These are phyloP conservation scores for Caenorhabditis sp. DNA, from an alignment of 2,888 invertebrate genomes.

Conservation along the genomic window DNA sequence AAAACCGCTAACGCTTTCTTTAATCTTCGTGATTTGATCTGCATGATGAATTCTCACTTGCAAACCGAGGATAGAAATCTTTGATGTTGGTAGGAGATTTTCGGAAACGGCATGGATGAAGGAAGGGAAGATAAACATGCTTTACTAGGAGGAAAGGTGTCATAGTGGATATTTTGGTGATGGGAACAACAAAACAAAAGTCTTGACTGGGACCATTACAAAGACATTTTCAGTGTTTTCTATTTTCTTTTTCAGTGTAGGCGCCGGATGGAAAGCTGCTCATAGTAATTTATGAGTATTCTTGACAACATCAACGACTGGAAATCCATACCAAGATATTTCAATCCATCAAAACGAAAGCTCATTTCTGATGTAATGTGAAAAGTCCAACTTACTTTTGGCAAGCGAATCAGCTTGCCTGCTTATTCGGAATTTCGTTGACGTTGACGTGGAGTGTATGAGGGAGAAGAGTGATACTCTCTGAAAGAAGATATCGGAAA, in stretches of 20 bases:
- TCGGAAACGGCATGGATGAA: constrained; percentile 1
- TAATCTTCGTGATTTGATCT: constrained; percentile 27
- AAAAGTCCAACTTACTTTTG: constrained; percentile 47
- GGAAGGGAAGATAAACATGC: not conserved
- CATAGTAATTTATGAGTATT: constrained; percentile 11
- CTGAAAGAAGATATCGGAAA: constrained; percentile 50
- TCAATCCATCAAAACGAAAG: no score
- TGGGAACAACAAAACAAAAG: no score
- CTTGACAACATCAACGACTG: constrained; percentile 1
- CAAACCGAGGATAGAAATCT: constrained; percentile 35
- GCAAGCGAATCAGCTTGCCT: constrained; percentile 24
- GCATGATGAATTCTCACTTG: constrained; percentile 9
- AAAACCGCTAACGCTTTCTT: constrained; percentile 20
- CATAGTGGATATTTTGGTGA: not conserved
- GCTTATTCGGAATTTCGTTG: constrained; percentile 42
- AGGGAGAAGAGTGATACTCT: constrained; percentile 32
- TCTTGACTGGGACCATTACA: no score
- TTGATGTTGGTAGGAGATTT: constrained; percentile 39
- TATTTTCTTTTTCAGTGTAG: not conserved
- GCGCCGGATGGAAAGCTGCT: no score
- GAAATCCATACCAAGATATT: not conserved
- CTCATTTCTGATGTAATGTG: not conserved
- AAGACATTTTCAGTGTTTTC: no score
- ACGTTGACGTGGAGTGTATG: constrained; percentile 50
- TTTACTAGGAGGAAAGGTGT: not conserved